Evolutionary conservation across 2,888 invertebrate genomes (phyloP).

Genomic region (Scaptomyza caliginosa): DNA sequence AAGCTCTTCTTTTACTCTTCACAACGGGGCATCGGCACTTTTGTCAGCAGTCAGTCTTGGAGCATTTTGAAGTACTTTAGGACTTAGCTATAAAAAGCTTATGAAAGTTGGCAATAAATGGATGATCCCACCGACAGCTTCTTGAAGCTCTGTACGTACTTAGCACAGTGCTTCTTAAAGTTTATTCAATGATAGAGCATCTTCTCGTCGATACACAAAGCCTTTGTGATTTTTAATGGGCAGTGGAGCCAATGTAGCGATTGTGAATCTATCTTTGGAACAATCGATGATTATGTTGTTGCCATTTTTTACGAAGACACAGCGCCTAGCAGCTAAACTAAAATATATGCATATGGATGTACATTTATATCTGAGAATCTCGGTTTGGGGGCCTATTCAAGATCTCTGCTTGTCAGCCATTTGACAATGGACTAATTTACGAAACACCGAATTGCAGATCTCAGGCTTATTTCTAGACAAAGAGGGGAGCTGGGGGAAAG

Average conservation of each 20-base stretch:
- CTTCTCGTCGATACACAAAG: conserved; percentile 5
- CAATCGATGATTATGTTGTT: conserved; percentile 73
- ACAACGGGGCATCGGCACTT: conserved; percentile 20
- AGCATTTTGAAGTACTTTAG: conserved; percentile 2
- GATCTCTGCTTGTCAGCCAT: conserved; percentile 46
- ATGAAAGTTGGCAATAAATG: no score
- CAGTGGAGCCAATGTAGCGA: conserved; percentile 50
- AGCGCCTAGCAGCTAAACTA: conserved; percentile 49
- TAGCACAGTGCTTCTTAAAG: no score
- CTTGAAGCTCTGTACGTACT: no score
- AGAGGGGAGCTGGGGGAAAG: no score
- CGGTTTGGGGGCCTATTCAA: conserved; percentile 9
- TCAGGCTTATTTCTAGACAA: no score
- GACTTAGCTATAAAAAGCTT: no score
- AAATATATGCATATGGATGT: conserved; percentile 26
- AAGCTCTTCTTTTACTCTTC: conserved; percentile 32
- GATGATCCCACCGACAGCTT: no score
- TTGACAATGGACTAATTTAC: conserved; percentile 77
- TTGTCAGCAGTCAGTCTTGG: conserved; percentile 13
- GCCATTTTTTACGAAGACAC: conserved; percentile 65
- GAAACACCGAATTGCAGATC: conserved; percentile 64
- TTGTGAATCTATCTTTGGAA: conserved; percentile 46
- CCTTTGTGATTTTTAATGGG: conserved; percentile 52
- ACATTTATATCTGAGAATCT: conserved; percentile 35
- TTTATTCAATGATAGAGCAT: conserved; percentile 42